Percentiles rank a stretch among this genome's conserved stretches.
phyloP scores from a whole-genome alignment of 2,797 vertebrate genomes.

The Tragelaphus oryx region DNA sequence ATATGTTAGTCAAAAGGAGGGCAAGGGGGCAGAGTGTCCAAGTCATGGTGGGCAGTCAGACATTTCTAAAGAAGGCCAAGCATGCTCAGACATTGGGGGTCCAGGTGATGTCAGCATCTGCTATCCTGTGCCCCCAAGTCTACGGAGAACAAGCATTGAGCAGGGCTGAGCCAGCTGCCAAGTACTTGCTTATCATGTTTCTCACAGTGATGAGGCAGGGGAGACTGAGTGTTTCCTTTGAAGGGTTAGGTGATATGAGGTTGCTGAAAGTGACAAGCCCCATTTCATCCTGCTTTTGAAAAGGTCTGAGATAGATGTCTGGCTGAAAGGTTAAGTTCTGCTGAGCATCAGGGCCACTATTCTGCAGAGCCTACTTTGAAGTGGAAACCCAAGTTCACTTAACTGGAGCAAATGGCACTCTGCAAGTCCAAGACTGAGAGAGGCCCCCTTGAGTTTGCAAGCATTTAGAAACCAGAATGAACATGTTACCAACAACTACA shows the following conservation, averaged over 20 bases:
- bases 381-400: neutral
- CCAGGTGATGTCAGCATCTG: neutral
- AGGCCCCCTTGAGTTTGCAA: neutral
- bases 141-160: rapidly evolving
- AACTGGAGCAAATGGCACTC: neutral
- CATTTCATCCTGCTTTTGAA: neutral
- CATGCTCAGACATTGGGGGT: neutral
- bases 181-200: neutral
- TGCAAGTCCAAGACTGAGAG: no score
- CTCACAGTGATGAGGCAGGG: neutral
- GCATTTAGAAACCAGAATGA: neutral
- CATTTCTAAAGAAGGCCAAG: neutral
- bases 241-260: neutral
- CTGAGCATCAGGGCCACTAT: neutral
- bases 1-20: neutral
- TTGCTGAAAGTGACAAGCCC: neutral
- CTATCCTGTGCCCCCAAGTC: neutral
- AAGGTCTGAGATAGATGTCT: neutral
- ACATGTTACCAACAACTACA: neutral
- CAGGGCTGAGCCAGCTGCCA: neutral
- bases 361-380: neutral
- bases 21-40: neutral
- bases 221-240: neutral
- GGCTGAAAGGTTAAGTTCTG: neutral
- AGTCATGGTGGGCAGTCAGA: neutral